phyloP scores from a whole-genome alignment of 2,113 vertebrate species.

The Passer montanus region DNA sequence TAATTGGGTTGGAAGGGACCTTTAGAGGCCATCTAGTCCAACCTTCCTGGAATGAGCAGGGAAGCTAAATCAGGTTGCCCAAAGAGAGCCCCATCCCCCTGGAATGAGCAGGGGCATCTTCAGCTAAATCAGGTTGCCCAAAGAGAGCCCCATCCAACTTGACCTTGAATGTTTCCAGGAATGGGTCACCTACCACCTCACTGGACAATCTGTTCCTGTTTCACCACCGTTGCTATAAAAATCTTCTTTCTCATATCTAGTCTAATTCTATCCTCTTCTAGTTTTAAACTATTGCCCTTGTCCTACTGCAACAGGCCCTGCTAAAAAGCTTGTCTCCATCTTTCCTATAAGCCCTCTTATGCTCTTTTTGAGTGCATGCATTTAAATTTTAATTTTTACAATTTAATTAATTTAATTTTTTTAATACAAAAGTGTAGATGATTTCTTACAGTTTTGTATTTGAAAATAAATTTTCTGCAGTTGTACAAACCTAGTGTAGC shows the following conservation, averaged over 20 bases:
- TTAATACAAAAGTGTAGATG: background rate
- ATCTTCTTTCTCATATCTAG: background rate
- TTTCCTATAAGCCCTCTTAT: background rate
- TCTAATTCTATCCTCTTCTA: background rate
- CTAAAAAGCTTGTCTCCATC: background rate
- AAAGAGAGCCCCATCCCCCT: background rate
- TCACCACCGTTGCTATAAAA: background rate
- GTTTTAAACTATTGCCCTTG: background rate
- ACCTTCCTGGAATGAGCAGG: background rate
- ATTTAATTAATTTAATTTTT: background rate
- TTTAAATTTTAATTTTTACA: background rate
- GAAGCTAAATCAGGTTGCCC: background rate
- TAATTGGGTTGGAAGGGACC: background rate
- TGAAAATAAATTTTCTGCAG: background rate
- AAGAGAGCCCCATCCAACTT: background rate
- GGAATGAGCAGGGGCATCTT: background rate
- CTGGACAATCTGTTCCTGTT: background rate
- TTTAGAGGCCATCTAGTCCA: background rate
- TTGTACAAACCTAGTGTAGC: background rate
- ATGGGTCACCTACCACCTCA: background rate
- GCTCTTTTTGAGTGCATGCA: background rate
- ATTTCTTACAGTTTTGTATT: background rate
- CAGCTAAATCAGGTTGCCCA: background rate
- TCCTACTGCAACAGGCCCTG: background rate
- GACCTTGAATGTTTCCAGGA: background rate